Conservation (phyloP, 2,113 vertebrate species). For the Pteronura brasiliensis region DNA sequence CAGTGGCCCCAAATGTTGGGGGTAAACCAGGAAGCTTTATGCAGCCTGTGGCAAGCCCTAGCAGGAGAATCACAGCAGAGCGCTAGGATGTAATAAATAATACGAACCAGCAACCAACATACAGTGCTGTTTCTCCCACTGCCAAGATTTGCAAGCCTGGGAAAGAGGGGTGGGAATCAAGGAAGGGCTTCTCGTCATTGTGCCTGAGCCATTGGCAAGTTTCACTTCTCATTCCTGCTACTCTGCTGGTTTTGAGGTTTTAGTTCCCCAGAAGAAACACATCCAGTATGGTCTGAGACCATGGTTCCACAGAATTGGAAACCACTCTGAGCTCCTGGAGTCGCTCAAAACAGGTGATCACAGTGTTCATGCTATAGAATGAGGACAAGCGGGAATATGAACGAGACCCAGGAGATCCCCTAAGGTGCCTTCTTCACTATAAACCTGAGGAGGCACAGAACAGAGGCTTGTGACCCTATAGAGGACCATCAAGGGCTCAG, state of each 20-base stretch:
- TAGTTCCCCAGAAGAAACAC: background rate
- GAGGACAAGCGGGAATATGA: background rate
- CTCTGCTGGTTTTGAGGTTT: conserved; percentile 3
- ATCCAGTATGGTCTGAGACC: background rate
- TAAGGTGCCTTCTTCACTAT: background rate
- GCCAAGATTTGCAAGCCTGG: background rate
- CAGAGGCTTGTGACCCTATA: background rate
- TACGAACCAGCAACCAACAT: background rate
- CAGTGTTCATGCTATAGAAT: background rate
- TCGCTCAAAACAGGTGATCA: background rate
- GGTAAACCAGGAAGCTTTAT: background rate
- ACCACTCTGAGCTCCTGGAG: background rate
- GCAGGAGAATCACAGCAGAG: background rate
- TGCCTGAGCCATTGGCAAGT: background rate
- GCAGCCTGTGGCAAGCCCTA: background rate
- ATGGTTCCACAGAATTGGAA: background rate
- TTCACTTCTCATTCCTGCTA: background rate
- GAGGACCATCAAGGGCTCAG: background rate
- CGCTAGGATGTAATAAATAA: background rate
- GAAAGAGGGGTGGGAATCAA: background rate
- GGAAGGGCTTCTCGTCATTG: background rate
- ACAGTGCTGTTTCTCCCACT: background rate
- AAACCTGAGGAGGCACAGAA: background rate
- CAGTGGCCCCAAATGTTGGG: background rate
- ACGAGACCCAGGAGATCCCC: background rate